Evolutionary conservation across 2,888 invertebrate genomes (phyloP), one percentile per base, ranked within the genome.

Genomic region (Amphipoea oculea): DNA sequence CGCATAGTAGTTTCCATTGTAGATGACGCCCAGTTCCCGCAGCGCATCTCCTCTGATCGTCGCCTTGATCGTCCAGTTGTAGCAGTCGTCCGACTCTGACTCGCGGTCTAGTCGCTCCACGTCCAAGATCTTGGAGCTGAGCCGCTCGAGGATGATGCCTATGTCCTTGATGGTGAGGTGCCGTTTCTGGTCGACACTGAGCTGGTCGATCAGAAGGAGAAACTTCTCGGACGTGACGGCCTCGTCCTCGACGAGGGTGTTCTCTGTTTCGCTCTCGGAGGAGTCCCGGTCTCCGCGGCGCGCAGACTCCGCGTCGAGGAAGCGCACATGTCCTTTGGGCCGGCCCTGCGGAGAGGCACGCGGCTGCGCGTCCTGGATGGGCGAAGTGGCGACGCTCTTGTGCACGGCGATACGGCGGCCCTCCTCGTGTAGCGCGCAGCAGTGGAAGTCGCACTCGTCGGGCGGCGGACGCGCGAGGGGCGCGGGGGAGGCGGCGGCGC

Each of bases 51-150:
- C 99, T 84, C 99, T 97, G 94, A 99, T 99, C 91, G 99, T 98
- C 91, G 99, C 99, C 96, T 99, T 99, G 97, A 99, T 99, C 95
- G 99, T 99, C 99, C 99, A 99, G 96, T 99, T 99, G 97, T 99
- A 99, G 94, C 99, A 99, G 96, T 99, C 99, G 95, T 99, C 99
- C 95, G 98, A 98, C 95, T 99, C 99, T 90, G 98, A 98, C 95
- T 99, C 99, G 81, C 99, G 98, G 95, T 99, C 99, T 90, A 99
- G 97, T 89, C 99, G 98, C 97, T 99, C 99, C 90, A 99, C 99
- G 97, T 99, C 99, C 87, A 99, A 97, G 91, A 99, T 99, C 97
- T 99, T 99, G 83, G 99, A 99, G 95, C 98, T 99, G 91, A 99
- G 98, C 91, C 99, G 97, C 95, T 99, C 99, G 91, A 99, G 97